These are phyloP conservation scores for Ardeotis arabs DNA, from an alignment of 2,113 vertebrate genomes.

Conservation along the genomic window DNA sequence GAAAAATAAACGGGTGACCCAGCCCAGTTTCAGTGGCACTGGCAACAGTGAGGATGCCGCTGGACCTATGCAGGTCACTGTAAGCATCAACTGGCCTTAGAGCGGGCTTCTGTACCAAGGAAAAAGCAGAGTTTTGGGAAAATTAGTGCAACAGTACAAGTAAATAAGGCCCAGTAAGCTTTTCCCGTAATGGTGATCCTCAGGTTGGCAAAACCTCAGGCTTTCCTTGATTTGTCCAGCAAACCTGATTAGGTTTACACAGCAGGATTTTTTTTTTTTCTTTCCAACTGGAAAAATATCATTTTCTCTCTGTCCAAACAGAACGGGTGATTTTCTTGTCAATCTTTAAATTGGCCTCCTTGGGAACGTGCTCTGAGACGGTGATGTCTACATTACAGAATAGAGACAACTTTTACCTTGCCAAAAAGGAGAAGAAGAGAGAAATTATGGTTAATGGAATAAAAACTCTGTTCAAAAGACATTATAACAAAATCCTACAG, in stretches of 20 bases:
- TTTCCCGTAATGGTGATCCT: background rate
- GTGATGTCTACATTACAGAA: slow-evolving; percentile 35
- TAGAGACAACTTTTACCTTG: background rate
- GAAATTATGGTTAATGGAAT: background rate
- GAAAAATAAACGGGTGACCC: background rate
- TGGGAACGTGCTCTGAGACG: background rate
- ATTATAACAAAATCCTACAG: background rate
- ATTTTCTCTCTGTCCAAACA: slow-evolving; percentile 4
- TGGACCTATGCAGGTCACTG: background rate
- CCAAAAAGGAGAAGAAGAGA: background rate
- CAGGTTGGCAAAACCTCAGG: background rate
- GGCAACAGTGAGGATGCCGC: background rate
- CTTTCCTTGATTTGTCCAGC: background rate
- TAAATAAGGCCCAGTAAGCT: background rate
- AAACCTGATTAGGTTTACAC: background rate
- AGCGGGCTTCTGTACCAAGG: background rate
- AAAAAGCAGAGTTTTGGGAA: background rate
- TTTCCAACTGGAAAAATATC: background rate
- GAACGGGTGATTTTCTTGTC: slow-evolving; percentile 12
- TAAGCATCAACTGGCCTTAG: background rate
- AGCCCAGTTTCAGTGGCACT: background rate
- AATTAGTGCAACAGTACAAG: background rate
- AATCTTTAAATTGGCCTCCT: slow-evolving; percentile 42
- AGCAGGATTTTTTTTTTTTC: background rate
- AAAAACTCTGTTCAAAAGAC: background rate